Evolutionary conservation across 2,888 invertebrate species (phyloP), one percentile per base, ranked within the genome.

Genomic region (Pimpla rufipes): DNA sequence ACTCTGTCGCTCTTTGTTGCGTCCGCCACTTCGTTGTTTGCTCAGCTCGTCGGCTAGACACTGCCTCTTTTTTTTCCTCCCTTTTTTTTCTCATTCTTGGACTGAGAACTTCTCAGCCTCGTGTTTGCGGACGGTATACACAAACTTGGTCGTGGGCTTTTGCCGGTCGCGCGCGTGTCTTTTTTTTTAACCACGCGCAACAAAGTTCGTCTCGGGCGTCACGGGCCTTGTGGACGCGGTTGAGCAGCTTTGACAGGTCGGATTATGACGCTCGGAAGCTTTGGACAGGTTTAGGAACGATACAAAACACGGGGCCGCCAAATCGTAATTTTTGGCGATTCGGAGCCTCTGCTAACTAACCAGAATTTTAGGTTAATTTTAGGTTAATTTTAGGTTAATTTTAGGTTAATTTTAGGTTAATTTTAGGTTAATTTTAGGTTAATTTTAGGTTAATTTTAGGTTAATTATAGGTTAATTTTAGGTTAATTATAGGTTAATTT

Each of bases 21-120:
- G 74, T 52, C 50, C 57, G 52, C 37, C 37, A 23, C 59, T 62
- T 52, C 35, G 42, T 18, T 80, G 50, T 80, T 80, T 75, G 52
- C 16, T 62, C 80, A 68, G 62, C 59, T 64, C 75, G 10, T 35
- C 45, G 37, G 47, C 73, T 50, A 64, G 68, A 70, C 64, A 35
- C 50, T 59, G 45, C 68, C 18, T 57, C 42, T 57, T 59, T 52
- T 16, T 62, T 75, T 50, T 57, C 42, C 57, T 59, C 42, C 13
- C 52, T 75, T 50, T 29, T 62, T 75, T 62, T 75, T 45, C 62
- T 18, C 11, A 76, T 45, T 16, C 45, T 62, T 35, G 18, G 62
- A 62, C 59, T 13, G 42, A 71, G 21, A 57, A 57, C 10, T 71
- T 29, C 42, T 40, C n/a, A 42, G 16, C 16, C 37, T 74, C 37